Base-by-base conservation (phyloP, 2,888 invertebrate species). In the Monochamus alternatus region DNA sequence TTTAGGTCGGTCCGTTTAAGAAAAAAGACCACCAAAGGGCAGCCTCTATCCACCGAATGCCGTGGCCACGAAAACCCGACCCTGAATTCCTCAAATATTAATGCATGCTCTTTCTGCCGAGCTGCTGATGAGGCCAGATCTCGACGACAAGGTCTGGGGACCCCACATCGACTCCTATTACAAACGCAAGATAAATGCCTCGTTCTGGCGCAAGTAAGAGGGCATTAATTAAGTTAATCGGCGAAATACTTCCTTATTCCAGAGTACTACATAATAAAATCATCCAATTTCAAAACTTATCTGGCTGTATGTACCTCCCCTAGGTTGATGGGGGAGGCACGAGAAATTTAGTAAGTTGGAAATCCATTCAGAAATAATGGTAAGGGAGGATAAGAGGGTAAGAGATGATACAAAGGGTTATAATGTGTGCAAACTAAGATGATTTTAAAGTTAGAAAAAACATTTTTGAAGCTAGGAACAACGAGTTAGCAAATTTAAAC, bases 161-260 rank as follows among this genome's bases (percentile, higher is more conserved):
- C 65, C 77, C 75, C 66, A 76, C 74, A 71, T 60, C 71, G 62
- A 67, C 77, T 80, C 76, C 71, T 76, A 79, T 81, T 81, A 79
- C 81, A 51, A 73, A 75, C 79, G 62, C 63, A 78, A 81, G 81
- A 78, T 81, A 81, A 81, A 81, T 77, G 79, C 74, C 73, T 51
- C 79, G 78, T 79, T 81, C 77, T 78, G 74, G 64, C 75, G 79
- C 75, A 79, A 81, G 79, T 81, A 79, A 79, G 78, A 74, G 79
- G 75, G 79, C 78, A 75, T 81, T 80, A 78, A 77, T 79, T 81
- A 76, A 81, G 75, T 80, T 78, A 78, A 81, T 81, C 78, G 78
- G 77, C 73, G 72, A 68, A 79, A 73, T 76, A 71, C 73, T 74
- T 74, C 55, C 59, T 72, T 68, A 72, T 63, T 75, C 44, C 47